Evolutionary conservation across 1,140 invertebrate species (phyloP).

Genomic region (Batillaria attramentaria): DNA sequence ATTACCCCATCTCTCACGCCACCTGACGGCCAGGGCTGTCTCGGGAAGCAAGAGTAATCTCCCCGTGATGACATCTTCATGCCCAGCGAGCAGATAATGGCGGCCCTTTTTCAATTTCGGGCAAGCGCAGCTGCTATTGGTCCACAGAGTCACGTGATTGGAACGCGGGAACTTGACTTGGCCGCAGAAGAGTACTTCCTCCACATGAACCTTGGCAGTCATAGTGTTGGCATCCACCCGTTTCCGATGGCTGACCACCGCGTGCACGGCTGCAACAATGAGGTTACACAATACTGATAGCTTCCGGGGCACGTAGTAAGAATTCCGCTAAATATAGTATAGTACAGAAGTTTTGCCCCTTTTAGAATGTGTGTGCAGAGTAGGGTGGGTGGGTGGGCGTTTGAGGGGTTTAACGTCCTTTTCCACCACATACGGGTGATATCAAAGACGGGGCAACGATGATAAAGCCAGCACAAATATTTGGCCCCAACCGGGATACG

Average conservation of each 20-base stretch:
- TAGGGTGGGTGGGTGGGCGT: too few relatives aligned
- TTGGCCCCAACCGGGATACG: too few relatives aligned
- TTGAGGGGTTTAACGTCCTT: too few relatives aligned
- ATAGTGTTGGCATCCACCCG: constrained; percentile 41
- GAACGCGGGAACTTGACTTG: constrained; percentile 42
- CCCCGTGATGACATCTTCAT: constrained; percentile 41
- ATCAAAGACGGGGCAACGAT: too few relatives aligned
- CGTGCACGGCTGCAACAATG: constrained; percentile 44
- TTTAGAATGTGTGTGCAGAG: too few relatives aligned
- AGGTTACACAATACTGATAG: too few relatives aligned
- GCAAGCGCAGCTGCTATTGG: constrained; percentile 56
- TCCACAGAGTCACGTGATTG: constrained; percentile 52
- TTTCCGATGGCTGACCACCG: constrained; percentile 38
- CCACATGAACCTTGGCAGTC: constrained; percentile 44
- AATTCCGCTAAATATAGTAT: too few relatives aligned
- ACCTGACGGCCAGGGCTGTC: constrained; percentile 40
- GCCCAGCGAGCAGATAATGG: constrained; percentile 50
- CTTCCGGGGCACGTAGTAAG: too few relatives aligned
- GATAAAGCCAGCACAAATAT: too few relatives aligned
- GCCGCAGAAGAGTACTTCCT: constrained; percentile 45
- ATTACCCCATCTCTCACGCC: constrained; percentile 46
- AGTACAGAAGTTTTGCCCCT: too few relatives aligned
- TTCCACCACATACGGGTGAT: too few relatives aligned
- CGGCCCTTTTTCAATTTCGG: constrained; percentile 41
- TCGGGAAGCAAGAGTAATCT: constrained; percentile 47